Percentiles rank a stretch among this genome's conserved stretches.
phyloP scores from a whole-genome alignment of 1,140 invertebrate species.

The Neelides sp. region DNA sequence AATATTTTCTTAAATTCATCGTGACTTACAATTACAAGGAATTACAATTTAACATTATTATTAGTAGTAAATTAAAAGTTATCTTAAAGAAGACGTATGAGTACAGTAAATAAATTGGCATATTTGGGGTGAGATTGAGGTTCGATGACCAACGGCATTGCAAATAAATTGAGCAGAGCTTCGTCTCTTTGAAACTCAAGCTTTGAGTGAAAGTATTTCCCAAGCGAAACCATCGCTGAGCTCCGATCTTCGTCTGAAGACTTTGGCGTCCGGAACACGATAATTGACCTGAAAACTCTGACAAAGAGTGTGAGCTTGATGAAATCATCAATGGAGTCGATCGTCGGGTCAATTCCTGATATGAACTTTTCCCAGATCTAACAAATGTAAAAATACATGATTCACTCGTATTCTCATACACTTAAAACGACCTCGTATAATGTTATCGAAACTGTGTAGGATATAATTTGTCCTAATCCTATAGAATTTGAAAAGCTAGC shows the following conservation, averaged over 20 bases:
- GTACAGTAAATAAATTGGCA: conserved; percentile 1
- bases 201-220: conserved; percentile 14
- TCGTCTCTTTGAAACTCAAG: conserved; percentile 12
- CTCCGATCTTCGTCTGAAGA: not conserved
- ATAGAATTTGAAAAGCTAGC: conserved; percentile 8
- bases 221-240: not conserved
- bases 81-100: not conserved
- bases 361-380: conserved; percentile 8
- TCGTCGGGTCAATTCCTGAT: not conserved
- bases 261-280: conserved; percentile 10
- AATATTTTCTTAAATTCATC: no score
- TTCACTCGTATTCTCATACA: no score
- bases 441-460: not conserved
- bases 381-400: not conserved
- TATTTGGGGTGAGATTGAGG: conserved; percentile 13
- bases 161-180: conserved; percentile 21
- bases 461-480: not conserved
- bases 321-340: conserved; percentile 5
- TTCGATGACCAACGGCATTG: conserved; percentile 22
- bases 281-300: conserved; percentile 8
- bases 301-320: conserved; percentile 15
- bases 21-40: no score
- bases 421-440: no score
- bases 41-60: no score
- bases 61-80: no score